A percentile compares a stretch with the other conserved stretches of the same genome.
Evolutionary conservation across 2,797 vertebrate species (phyloP).

Genomic region (Carapus acus): DNA sequence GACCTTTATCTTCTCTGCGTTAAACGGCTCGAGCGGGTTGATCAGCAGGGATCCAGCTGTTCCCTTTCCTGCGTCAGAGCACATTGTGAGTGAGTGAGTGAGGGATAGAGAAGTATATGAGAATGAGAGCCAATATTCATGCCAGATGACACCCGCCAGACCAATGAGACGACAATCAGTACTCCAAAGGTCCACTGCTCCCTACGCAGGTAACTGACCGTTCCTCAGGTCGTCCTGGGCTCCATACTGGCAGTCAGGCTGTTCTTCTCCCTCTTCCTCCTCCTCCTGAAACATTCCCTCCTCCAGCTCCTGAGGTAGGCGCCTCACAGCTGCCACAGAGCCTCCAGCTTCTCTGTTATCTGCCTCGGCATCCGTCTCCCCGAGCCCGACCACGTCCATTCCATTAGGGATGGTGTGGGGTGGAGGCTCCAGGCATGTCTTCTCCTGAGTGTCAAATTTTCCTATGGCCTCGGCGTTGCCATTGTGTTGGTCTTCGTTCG

Average conservation of each 20-base stretch:
- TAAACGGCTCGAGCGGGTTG: conserved; percentile 95
- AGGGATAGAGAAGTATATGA: conserved; percentile 22
- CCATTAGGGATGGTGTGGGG: conserved; percentile 62
- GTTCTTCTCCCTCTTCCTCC: conserved; percentile 47
- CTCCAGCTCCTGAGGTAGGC: conserved; percentile 38
- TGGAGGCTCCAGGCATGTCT: conserved; percentile 25
- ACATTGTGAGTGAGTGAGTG: conserved; percentile 6
- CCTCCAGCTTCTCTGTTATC: conserved; percentile 32
- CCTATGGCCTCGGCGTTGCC: conserved; percentile 57
- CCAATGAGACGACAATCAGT: background rate
- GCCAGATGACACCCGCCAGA: too few relatives aligned
- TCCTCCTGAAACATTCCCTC: conserved; percentile 46
- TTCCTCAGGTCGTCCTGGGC: conserved; percentile 58
- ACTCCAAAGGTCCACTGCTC: conserved; percentile 11
- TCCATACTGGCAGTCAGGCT: conserved; percentile 34
- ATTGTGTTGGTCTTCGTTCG: conserved; percentile 71
- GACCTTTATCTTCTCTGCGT: conserved; percentile 94
- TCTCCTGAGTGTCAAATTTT: conserved; percentile 37
- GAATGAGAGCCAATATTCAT: conserved; percentile 4
- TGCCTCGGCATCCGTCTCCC: conserved; percentile 42
- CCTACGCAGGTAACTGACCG: conserved; percentile 56
- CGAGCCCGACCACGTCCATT: conserved; percentile 44
- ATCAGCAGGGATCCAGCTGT: conserved; percentile 87
- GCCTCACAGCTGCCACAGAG: conserved; percentile 31
- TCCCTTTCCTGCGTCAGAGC: conserved; percentile 75